Evolutionary conservation across 2,797 vertebrate genomes (phyloP).

Genomic region (Rachycentron canadum): DNA sequence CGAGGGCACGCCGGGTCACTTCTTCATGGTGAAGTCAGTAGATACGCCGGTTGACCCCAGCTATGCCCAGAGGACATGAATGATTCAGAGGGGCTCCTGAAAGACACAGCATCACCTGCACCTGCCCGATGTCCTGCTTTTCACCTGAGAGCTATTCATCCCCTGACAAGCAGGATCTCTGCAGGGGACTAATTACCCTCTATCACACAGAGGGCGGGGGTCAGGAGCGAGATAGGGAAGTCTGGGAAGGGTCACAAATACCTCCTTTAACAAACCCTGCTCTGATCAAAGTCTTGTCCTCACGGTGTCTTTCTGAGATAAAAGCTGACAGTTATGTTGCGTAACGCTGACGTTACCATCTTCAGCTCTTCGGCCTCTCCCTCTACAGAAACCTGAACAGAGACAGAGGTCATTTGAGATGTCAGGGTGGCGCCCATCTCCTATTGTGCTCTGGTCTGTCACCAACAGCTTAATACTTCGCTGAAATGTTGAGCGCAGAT

Average conservation of each 20-base stretch:
- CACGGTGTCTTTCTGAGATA: not conserved
- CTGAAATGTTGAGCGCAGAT: constrained; percentile 42
- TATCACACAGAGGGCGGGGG: constrained; percentile 22
- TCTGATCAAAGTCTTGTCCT: not conserved
- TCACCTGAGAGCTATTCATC: constrained; percentile 70
- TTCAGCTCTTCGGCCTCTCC: not conserved
- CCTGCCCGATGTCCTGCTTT: constrained; percentile 54
- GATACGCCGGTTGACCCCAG: constrained; percentile 57
- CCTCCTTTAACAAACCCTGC: not conserved
- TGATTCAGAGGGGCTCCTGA: constrained; percentile 76
- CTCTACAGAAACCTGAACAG: constrained; percentile 69
- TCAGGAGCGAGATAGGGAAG: not conserved
- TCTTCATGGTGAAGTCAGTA: constrained; percentile 40
- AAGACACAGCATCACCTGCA: constrained; percentile 59
- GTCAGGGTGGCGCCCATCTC: constrained; percentile 54
- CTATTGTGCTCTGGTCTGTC: constrained; percentile 76
- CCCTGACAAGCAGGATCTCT: constrained; percentile 70
- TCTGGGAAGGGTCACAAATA: constrained; percentile 9
- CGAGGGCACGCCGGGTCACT: constrained; percentile 43
- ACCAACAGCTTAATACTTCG: constrained; percentile 53
- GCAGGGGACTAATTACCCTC: constrained; percentile 76
- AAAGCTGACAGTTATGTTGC: not conserved
- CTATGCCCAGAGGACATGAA: constrained; percentile 71
- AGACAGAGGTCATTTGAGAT: constrained; percentile 71
- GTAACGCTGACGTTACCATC: too few relatives aligned